Conservation (phyloP, 2,888 invertebrate genomes). For the Gerris lacustris region DNA sequence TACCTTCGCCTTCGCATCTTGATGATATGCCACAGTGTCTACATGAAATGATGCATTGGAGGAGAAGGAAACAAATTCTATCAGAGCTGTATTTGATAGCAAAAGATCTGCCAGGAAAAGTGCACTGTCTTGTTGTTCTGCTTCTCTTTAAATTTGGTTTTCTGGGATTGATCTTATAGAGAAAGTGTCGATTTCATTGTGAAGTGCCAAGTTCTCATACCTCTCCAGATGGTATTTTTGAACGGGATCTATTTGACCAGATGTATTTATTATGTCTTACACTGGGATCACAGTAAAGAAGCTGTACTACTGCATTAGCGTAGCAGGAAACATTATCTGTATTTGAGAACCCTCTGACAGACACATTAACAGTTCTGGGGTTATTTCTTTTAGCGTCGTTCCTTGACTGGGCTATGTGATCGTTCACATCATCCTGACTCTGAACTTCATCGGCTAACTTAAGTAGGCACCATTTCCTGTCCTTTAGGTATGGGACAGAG, state of each 20-base stretch:
- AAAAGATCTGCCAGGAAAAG: neutral
- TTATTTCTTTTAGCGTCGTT: neutral
- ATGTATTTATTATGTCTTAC: neutral
- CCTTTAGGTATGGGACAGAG: neutral
- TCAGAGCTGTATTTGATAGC: neutral
- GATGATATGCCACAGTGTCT: neutral
- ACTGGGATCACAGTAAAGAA: neutral
- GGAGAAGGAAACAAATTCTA: neutral
- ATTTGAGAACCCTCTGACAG: conserved; percentile 8
- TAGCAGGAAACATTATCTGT: conserved; percentile 11
- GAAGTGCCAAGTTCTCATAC: neutral
- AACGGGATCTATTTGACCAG: neutral
- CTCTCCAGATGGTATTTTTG: neutral
- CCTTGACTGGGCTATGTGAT: neutral
- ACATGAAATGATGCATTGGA: neutral
- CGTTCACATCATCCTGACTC: neutral
- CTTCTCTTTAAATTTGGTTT: neutral
- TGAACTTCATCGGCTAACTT: neutral
- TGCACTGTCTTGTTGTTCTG: neutral
- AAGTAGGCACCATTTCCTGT: conserved; percentile 9
- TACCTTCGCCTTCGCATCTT: neutral
- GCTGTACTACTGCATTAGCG: conserved; percentile 4
- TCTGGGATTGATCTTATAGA: neutral
- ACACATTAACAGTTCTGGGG: neutral
- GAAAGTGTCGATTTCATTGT: neutral